These are phyloP conservation scores for Tenualosa thibaudeaui DNA, from an alignment of 2,797 vertebrate species.

Conservation along the genomic window DNA sequence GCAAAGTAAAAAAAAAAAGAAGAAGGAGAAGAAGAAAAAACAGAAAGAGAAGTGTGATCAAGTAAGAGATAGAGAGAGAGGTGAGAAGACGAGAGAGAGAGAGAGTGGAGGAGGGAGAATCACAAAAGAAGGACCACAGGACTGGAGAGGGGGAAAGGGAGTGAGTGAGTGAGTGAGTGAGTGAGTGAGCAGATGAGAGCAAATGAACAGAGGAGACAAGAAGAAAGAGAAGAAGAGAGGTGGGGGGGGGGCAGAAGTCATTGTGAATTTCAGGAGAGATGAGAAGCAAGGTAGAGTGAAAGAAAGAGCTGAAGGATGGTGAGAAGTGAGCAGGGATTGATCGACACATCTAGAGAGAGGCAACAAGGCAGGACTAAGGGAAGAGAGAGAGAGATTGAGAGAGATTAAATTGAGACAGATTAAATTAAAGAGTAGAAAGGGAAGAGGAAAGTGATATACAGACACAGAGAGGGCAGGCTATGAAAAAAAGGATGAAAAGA, in stretches of 20 bases:
- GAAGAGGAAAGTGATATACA: neutral
- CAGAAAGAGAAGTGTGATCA: conserved; percentile 4
- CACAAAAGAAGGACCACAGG: neutral
- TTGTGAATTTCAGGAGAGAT: neutral
- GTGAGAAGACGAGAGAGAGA: neutral
- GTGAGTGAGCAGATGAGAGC: no score
- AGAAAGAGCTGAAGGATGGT: neutral
- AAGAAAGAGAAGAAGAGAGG: neutral
- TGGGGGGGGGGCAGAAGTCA: neutral
- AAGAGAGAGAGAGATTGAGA: neutral
- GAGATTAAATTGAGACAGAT: neutral
- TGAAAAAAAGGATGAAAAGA: neutral
- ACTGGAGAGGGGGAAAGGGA: neutral
- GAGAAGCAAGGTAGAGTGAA: neutral
- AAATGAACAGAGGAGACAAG: neutral
- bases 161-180: neutral
- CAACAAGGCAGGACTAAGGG: neutral
- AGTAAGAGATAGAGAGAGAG: neutral
- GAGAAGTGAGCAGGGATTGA: neutral
- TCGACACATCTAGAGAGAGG: neutral
- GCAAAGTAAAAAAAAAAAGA: neutral
- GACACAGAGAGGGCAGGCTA: neutral
- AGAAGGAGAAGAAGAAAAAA: neutral
- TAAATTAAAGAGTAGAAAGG: neutral
- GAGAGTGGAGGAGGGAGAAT: neutral